These are phyloP conservation scores for Manis javanica DNA, from an alignment of 2,797 vertebrate genomes.

Conservation along the genomic window DNA sequence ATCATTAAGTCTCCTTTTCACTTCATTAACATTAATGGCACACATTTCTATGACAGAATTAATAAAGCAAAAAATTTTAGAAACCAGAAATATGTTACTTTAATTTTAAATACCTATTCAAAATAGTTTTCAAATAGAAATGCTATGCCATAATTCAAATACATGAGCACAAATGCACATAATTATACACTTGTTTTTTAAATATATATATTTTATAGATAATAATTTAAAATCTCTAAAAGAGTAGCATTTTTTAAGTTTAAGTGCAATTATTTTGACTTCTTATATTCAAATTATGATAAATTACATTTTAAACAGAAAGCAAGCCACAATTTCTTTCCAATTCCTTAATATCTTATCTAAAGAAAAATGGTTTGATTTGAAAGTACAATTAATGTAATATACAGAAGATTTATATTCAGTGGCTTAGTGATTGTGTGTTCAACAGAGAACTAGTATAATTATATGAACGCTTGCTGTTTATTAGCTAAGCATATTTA, in stretches of 20 bases:
- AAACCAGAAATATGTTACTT: conserved; percentile 12
- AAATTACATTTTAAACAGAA: conserved; percentile 52
- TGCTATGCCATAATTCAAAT: conserved; percentile 11
- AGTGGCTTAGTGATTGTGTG: background rate
- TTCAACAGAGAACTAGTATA: background rate
- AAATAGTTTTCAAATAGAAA: conserved; percentile 15
- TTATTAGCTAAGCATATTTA: conserved; percentile 30
- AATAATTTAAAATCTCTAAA: conserved; percentile 41
- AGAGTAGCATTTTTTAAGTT: background rate
- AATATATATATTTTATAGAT: background rate
- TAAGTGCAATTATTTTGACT: conserved; percentile 7
- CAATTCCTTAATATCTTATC: background rate
- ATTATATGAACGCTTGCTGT: background rate
- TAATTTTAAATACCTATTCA: conserved; percentile 50
- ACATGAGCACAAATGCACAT: background rate
- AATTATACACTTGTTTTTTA: background rate
- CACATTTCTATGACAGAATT: conserved; percentile 15
- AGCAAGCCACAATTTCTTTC: background rate
- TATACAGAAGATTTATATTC: background rate
- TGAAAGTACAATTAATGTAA: background rate
- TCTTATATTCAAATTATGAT: background rate
- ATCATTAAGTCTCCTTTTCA: background rate
- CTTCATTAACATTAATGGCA: background rate
- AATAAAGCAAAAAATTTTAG: conserved; percentile 33
- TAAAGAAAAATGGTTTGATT: conserved; percentile 29